phyloP scores from a whole-genome alignment of 2,888 invertebrate species.

The Spilarctia lutea region DNA sequence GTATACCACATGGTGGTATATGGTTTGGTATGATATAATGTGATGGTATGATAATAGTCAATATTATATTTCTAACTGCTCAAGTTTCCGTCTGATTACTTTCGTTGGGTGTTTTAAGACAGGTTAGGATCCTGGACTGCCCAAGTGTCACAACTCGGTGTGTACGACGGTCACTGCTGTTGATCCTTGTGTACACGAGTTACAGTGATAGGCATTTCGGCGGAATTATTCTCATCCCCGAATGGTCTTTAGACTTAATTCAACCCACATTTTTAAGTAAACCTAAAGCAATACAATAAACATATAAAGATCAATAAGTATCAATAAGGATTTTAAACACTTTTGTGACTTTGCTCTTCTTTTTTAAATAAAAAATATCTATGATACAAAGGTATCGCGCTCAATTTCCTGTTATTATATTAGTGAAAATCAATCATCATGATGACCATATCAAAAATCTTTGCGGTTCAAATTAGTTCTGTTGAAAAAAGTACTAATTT shows the following conservation, averaged over 20 bases:
- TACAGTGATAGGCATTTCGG: no score
- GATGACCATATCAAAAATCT: constrained; percentile 25
- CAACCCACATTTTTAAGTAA: background rate
- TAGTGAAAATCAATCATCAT: constrained; percentile 23
- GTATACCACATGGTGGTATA: no score
- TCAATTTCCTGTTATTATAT: constrained; percentile 12
- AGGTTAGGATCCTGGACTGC: no score
- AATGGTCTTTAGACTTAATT: background rate
- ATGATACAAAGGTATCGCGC: background rate
- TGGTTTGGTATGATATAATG: no score
- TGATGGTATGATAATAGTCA: no score
- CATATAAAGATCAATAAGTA: background rate
- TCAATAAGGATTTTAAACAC: background rate
- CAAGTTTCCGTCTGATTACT: no score
- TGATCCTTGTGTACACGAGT: no score
- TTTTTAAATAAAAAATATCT: background rate
- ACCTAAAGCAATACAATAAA: background rate
- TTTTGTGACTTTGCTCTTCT: background rate
- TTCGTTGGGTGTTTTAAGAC: no score
- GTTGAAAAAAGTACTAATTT: constrained; percentile 56
- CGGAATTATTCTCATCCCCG: no score
- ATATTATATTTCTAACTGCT: no score
- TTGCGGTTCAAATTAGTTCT: constrained; percentile 28
- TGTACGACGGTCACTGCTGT: no score
- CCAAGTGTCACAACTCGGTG: no score